Base-by-base conservation (phyloP, 2,113 vertebrate species). In the Donacobius atricapilla region DNA sequence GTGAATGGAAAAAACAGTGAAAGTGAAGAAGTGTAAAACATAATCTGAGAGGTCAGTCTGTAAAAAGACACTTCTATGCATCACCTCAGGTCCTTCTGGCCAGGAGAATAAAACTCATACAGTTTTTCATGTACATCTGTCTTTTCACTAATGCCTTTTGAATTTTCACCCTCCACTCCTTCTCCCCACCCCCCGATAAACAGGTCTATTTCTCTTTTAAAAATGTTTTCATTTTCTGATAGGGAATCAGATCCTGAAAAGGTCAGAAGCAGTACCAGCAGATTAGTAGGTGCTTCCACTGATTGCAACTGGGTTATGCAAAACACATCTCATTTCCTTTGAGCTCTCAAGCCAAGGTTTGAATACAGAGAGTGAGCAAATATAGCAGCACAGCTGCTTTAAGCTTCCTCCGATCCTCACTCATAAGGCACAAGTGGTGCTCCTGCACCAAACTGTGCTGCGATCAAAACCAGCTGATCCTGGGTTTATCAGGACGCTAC, bases 321-420 rank as follows among this genome's bases (percentile, higher is more conserved):
- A 97, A 97, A 92, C 94, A 92, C 75, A 94, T 95, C 83, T 95
- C 87, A 95, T 94, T 96, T 96, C 94, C 93, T 95, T 95, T 92
- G 78, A 95, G 85, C 84, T 91, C 93, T 97, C 87, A 71, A 94
- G 91, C 96, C 96, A 96, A 94, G 94, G 94, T 93, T 13, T 95
- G 94, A 97, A 97, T 92, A 61, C 77, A 86, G 92, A 97, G 89
- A 90, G 81, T 7, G 65, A 92, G 73, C 92, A 96, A 94, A 97
- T 97, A 87, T 95, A 97, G 94, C 80, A 95, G 92, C 91, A 77
- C 93, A 96, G 90, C 93, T 96, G 95, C 92, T 95, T 92, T 57
- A 83, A 92, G 93, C 87, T 95, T 96, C 90, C 94, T 93, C 70
- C 33, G 8, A 35, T 27, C 63, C 89, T 95, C 94, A 40, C 79